These are phyloP conservation scores for Mareca penelope DNA, from an alignment of 2,797 vertebrate species.

Conservation along the genomic window DNA sequence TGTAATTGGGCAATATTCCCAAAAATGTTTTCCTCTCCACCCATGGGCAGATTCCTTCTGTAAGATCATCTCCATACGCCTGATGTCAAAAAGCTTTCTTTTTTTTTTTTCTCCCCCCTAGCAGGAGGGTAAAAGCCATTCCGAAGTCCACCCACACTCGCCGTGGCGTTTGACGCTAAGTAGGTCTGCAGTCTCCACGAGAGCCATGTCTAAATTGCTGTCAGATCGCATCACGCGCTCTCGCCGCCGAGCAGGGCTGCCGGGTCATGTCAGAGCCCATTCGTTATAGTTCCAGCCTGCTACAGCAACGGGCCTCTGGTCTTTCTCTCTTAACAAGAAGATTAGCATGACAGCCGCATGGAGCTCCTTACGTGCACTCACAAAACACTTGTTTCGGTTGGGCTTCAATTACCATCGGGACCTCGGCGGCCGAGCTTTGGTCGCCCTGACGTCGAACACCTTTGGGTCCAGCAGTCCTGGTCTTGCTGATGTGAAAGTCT, in stretches of 20 bases:
- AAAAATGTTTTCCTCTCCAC: neutral
- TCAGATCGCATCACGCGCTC: neutral
- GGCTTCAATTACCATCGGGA: neutral
- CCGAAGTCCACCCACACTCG: neutral
- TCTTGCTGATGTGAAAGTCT: neutral
- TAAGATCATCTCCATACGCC: neutral
- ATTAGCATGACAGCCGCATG: neutral
- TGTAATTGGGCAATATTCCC: neutral
- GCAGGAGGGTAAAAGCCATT: neutral
- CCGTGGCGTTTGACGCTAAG: neutral
- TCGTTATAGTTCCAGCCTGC: neutral
- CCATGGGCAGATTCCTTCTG: neutral
- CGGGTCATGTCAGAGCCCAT: constrained; percentile 11
- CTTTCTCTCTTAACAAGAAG: constrained; percentile 9
- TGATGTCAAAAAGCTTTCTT: neutral
- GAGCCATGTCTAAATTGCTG: neutral
- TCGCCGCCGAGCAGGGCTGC: neutral
- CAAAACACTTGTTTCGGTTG: neutral
- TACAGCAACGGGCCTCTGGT: neutral
- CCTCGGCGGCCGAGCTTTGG: fast-evolving
- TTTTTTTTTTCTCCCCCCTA: too few species aligned
- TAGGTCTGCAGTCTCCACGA: neutral
- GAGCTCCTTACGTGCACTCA: neutral
- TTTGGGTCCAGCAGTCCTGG: neutral
- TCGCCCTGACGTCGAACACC: neutral